Conservation (phyloP, 2,113 vertebrate genomes). For the Ictalurus furcatus region DNA sequence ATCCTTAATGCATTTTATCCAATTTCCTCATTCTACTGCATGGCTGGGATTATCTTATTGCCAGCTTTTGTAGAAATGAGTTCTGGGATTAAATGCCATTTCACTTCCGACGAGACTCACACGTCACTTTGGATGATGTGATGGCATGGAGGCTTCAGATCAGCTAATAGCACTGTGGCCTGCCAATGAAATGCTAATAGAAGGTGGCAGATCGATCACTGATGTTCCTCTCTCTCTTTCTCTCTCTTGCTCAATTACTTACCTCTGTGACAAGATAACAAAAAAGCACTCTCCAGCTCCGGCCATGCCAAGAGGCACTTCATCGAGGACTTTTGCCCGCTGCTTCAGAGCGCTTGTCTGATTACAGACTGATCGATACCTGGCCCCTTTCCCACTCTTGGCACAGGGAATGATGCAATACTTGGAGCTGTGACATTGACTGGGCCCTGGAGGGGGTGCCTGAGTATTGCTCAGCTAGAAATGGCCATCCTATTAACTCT, state of each 20-base stretch:
- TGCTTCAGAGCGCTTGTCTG: constrained; percentile 69
- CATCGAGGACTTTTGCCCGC: constrained; percentile 69
- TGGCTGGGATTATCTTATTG: neutral
- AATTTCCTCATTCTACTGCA: neutral
- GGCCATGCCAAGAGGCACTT: constrained; percentile 67
- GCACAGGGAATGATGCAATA: constrained; percentile 72
- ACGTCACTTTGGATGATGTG: neutral
- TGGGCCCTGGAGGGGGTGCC: constrained; percentile 63
- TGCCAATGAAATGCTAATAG: constrained; percentile 36
- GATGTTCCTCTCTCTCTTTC: constrained; percentile 49
- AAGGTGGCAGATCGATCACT: constrained; percentile 58
- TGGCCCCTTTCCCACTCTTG: constrained; percentile 64
- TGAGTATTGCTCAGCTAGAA: constrained; percentile 70
- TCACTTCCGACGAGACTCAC: neutral
- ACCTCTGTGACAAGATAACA: constrained; percentile 50
- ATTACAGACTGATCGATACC: constrained; percentile 74
- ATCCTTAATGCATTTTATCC: neutral
- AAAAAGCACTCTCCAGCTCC: constrained; percentile 57
- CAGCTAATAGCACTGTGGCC: neutral
- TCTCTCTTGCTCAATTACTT: constrained; percentile 48
- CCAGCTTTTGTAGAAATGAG: neutral
- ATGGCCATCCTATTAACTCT: constrained; percentile 65
- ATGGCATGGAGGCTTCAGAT: constrained; percentile 19
- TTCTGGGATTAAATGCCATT: neutral
- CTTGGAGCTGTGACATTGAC: constrained; percentile 73